Conservation (phyloP, 2,113 vertebrate genomes). For the Epinephelus fuscoguttatus region DNA sequence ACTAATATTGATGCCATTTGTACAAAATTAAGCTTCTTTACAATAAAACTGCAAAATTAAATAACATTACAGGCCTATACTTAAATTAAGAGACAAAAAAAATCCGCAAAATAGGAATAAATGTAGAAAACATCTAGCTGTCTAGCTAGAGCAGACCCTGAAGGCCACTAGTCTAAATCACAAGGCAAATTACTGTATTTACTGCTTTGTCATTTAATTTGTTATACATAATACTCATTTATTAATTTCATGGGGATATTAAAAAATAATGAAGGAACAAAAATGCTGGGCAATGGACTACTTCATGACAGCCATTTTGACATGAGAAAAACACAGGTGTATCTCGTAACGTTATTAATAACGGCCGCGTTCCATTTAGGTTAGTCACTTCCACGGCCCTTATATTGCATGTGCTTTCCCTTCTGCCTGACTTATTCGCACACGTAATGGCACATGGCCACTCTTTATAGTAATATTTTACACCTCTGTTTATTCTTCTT, state of each 20-base stretch:
- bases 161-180: not conserved
- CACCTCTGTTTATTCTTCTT: no score
- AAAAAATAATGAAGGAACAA: no score
- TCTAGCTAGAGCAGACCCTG: not conserved
- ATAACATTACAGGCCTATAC: not conserved
- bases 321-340: not conserved
- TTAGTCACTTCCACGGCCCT: not conserved
- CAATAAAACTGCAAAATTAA: not conserved
- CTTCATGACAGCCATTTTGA: not conserved
- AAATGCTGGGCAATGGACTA: no score
- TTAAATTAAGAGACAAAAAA: not conserved
- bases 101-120: not conserved
- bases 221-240: not conserved
- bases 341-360: not conserved
- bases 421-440: rapidly evolving
- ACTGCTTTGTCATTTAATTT: not conserved
- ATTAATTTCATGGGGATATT: no score
- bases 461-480: no score
- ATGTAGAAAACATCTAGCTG: not conserved
- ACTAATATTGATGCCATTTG: no score
- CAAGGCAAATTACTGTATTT: no score
- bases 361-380: not conserved
- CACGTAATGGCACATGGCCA: no score
- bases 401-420: no score
- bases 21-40: not conserved